Base-by-base conservation (phyloP, 2,888 invertebrate genomes). In the Tetropium fuscum region DNA sequence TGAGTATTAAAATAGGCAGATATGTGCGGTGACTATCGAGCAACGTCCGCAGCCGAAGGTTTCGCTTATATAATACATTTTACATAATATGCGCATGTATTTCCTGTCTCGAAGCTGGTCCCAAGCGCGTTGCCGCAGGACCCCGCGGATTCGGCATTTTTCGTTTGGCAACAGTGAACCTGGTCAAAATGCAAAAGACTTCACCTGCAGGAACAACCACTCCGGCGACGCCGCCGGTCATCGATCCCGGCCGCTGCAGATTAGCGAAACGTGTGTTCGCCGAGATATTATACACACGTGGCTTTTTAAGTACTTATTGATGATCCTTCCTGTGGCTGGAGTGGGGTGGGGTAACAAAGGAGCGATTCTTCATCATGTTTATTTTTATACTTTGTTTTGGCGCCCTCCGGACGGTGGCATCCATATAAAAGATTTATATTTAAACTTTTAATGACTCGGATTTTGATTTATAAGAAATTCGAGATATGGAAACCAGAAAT, bases 151-250 rank as follows among this genome's bases (percentile, higher is more conserved):
- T n/a, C n/a, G n/a, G n/a, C n/a, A 34, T 15, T 13, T 34, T 13
- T 34, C 15, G 20, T 47, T 47, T 32, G 47, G 47, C 34, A 38
- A 48, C 34, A 19, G 15, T 10, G 34, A 22, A 22, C 10, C 20
- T 20, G 15, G 20, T 36, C 25, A 22, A 48, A 48, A 48, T 48
- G 47, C 47, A 48, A 48, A 48, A 48, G 47, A 34, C 48, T 48
- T 48, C 48, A 48, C 48, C 48, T 48, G 48, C 48, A 48, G 48
- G 48, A 48, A 48, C 36, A 36, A 30, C 36, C 36, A 36, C 48
- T 22, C 36, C 13, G 48, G 25, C 36, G 36, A 48, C 38, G 48
- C 10, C 48, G 25, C 15, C 48, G 48, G 48, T 48, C 48, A 48
- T 36, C 48, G 48, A 36, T 48, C 48, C 48, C 48, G n/a, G 25